Evolutionary conservation across 1,140 invertebrate species (phyloP).

Genomic region (Lasioglossum baleicum): DNA sequence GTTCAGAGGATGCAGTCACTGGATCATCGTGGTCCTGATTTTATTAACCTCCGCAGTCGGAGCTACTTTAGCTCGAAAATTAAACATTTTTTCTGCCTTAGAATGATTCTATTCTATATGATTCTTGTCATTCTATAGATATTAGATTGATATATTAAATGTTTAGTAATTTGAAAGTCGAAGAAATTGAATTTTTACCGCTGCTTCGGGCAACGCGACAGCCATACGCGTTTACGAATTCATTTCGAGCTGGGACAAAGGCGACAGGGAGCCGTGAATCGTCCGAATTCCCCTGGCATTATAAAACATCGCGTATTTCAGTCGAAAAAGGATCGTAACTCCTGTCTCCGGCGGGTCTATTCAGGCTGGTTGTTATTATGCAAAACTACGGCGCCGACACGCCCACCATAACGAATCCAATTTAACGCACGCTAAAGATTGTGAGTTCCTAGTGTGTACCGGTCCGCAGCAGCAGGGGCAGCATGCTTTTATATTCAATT

Average conservation of each 20-base stretch:
- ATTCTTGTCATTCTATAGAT: too few relatives aligned
- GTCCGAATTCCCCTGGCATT: slow-evolving; percentile 16
- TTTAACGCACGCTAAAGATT: slow-evolving; percentile 51
- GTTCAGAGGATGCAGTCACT: neutral
- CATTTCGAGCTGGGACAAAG: too few relatives aligned
- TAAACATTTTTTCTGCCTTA: too few relatives aligned
- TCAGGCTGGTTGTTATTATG: slow-evolving; percentile 44
- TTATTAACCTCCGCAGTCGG: too few relatives aligned
- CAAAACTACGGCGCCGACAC: slow-evolving; percentile 43
- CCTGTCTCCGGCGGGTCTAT: slow-evolving; percentile 11
- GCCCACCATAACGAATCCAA: slow-evolving; percentile 57
- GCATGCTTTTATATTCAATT: slow-evolving; percentile 41
- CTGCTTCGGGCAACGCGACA: too few relatives aligned
- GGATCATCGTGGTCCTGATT: neutral
- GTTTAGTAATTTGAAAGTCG: too few relatives aligned
- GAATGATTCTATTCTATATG: too few relatives aligned
- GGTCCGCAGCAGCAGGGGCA: neutral
- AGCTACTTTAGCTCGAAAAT: too few relatives aligned
- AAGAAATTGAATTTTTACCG: too few relatives aligned
- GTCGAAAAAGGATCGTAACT: slow-evolving; percentile 14
- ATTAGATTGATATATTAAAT: too few relatives aligned
- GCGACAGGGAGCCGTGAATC: neutral
- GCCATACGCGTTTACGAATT: too few relatives aligned
- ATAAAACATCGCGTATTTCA: slow-evolving; percentile 1
- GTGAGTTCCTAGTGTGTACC: slow-evolving; percentile 37